Conservation (phyloP, 1,140 invertebrate species). For the Macrostomum lignano region DNA sequence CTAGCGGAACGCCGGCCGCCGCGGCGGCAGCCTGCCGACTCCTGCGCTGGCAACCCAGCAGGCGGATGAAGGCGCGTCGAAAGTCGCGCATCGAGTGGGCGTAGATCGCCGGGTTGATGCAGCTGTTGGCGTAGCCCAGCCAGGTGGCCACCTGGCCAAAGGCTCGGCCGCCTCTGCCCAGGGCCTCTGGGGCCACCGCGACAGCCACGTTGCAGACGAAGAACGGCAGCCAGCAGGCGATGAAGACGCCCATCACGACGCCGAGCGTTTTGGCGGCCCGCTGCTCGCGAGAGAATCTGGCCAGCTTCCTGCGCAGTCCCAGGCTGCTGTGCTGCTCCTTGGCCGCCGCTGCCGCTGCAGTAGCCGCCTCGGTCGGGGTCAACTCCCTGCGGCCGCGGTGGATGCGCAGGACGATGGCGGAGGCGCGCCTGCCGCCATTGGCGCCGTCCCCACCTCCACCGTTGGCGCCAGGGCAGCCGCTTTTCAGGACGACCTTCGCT, state of each 20-base stretch:
- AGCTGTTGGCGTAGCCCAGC: constrained; percentile 38
- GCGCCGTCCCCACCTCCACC: too few species aligned
- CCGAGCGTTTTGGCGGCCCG: constrained; percentile 29
- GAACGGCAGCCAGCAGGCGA: constrained; percentile 12
- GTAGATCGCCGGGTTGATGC: constrained; percentile 88
- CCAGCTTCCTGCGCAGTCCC: constrained; percentile 49
- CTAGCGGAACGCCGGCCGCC: too few species aligned
- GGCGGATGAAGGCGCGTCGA: constrained; percentile 35
- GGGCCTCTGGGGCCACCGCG: constrained; percentile 8
- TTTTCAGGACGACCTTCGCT: constrained; percentile 3
- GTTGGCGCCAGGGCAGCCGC: too few species aligned
- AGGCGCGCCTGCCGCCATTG: too few species aligned
- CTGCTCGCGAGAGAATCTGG: constrained; percentile 37
- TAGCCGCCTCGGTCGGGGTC: too few species aligned
- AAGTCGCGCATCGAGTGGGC: constrained; percentile 83
- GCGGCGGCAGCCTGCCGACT: too few species aligned
- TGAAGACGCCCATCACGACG: constrained; percentile 11
- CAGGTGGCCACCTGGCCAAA: constrained; percentile 31
- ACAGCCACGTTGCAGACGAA: constrained; percentile 10
- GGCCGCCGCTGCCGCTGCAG: constrained; percentile 8
- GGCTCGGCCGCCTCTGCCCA: constrained; percentile 15
- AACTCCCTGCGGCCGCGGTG: too few species aligned
- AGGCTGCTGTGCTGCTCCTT: too few species aligned
- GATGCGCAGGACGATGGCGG: too few species aligned
- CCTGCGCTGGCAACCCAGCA: too few species aligned